Percentiles rank a stretch among this genome's conserved stretches.
Conservation (phyloP, 1,140 invertebrate genomes). For the Branchinecta lindahli region DNA sequence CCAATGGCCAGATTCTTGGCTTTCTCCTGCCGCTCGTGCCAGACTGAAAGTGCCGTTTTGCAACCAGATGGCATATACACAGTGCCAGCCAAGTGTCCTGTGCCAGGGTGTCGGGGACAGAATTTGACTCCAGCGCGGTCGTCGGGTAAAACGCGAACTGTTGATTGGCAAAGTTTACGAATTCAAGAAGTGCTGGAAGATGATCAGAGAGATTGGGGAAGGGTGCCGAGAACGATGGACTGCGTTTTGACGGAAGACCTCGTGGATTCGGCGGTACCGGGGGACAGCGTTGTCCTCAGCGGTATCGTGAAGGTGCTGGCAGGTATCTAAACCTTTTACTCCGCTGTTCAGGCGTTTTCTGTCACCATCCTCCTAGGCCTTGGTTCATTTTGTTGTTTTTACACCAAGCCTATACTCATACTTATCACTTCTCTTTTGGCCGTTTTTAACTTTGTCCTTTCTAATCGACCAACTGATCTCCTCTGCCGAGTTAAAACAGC, state of each 20-base stretch:
- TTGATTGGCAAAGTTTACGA: slow-evolving; percentile 61
- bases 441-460: not conserved
- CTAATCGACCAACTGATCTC: slow-evolving; percentile 26
- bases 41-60: slow-evolving; percentile 39
- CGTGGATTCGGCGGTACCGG: slow-evolving; percentile 69
- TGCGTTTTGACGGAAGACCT: slow-evolving; percentile 71
- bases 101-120: slow-evolving; percentile 37
- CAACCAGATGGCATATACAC: slow-evolving; percentile 45
- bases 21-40: slow-evolving; percentile 59
- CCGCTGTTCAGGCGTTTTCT: no score
- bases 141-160: slow-evolving; percentile 51
- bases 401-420: not conserved
- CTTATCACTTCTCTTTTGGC: slow-evolving; percentile 15
- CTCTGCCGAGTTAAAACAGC: slow-evolving; percentile 16
- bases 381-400: no score
- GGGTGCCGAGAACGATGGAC: slow-evolving; percentile 69
- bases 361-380: no score
- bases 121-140: slow-evolving; percentile 49
- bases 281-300: slow-evolving; percentile 70
- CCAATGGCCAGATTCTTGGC: slow-evolving; percentile 56
- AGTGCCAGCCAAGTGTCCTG: slow-evolving; percentile 39
- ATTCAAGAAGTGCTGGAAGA: slow-evolving; percentile 53
- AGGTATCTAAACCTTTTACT: slow-evolving; percentile 23
- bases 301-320: slow-evolving; percentile 58
- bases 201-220: slow-evolving; percentile 50